Base-by-base conservation (phyloP, 1,140 invertebrate species). In the Latrodectus geometricus region DNA sequence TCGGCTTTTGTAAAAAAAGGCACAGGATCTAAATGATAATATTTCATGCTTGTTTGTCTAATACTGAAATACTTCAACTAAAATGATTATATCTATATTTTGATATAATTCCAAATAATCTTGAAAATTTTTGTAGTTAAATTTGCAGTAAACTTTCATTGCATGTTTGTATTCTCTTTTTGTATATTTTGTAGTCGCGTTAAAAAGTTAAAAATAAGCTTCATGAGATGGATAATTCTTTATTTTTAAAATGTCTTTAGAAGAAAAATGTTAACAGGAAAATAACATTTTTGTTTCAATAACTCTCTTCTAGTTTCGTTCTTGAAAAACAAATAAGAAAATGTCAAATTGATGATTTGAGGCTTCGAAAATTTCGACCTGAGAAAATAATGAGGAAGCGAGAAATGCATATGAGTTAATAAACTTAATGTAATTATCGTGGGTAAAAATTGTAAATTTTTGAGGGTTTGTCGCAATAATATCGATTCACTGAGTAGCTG, bases 101-200 rank as follows among this genome's bases (percentile, higher is more conserved):
- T 81, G 79, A 48, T 81, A 73, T 15, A 81, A 50, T 15, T 81
- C 35, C 50, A 72, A 49, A 56, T 81, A 81, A 48, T 81, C 68
- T 11, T 8, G 8, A 8, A 69, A 17, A 8, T 66, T 79, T 79
- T 9, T n/a, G n/a, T 48, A 79, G 9, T 68, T 21, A 79, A 79
- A 81, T 73, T 23, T 66, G 52, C 15, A 2, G 17, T 54, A 81
- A 54, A 72, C 79, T 4, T 52, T 49, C 23, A 50, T 8, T 23
- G 79, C 68, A 12, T 72, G 69, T 23, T 11, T 8, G 8, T 73
- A 73, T 15, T 81, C 79, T 23, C 8, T 65, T 9, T 81, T 49
- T 17, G n/a, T 49, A 54, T 72, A 48, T 8, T 20, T 15, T 7
- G n/a, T 68, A 21, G 66, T 23, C 9, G 0, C 68, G n/a, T 68